Conservation (phyloP, 2,797 vertebrate genomes). For the Melanotaenia pygmaea region DNA sequence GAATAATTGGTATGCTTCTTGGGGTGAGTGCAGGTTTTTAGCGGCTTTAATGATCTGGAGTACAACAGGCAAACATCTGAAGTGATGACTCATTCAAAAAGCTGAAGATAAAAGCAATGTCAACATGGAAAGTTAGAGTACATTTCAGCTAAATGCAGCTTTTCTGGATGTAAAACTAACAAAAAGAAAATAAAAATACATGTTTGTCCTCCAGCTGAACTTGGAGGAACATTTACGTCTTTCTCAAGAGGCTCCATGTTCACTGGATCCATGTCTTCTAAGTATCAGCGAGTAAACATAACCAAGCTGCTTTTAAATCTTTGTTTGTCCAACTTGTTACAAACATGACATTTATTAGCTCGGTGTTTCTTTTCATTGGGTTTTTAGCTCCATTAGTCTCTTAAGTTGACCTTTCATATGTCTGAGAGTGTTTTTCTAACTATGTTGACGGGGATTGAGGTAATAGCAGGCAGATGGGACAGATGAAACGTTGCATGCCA, state of each 20-base stretch:
- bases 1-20: background rate
- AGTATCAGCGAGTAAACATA: constrained; percentile 69
- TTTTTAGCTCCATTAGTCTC: constrained; percentile 83
- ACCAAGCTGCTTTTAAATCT: constrained; percentile 54
- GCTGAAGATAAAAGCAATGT: constrained; percentile 17
- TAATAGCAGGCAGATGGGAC: constrained; percentile 28
- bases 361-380: constrained; percentile 79
- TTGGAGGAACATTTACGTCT: constrained; percentile 55
- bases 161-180: constrained; percentile 47
- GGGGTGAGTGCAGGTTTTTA: background rate
- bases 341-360: constrained; percentile 79
- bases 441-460: constrained; percentile 53
- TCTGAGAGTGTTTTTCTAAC: constrained; percentile 76
- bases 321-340: constrained; percentile 73
- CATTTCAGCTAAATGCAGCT: constrained; percentile 41
- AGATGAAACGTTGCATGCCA: constrained; percentile 63
- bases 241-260: constrained; percentile 41
- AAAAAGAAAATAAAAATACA: constrained; percentile 35
- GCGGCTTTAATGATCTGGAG: constrained; percentile 11
- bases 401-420: constrained; percentile 71
- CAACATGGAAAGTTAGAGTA: constrained; percentile 15
- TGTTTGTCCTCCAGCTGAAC: constrained; percentile 35
- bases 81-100: constrained; percentile 46
- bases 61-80: constrained; percentile 15
- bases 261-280: constrained; percentile 49